These are phyloP conservation scores for Drosophila demipolita DNA, from an alignment of 2,888 invertebrate genomes.

Conservation along the genomic window DNA sequence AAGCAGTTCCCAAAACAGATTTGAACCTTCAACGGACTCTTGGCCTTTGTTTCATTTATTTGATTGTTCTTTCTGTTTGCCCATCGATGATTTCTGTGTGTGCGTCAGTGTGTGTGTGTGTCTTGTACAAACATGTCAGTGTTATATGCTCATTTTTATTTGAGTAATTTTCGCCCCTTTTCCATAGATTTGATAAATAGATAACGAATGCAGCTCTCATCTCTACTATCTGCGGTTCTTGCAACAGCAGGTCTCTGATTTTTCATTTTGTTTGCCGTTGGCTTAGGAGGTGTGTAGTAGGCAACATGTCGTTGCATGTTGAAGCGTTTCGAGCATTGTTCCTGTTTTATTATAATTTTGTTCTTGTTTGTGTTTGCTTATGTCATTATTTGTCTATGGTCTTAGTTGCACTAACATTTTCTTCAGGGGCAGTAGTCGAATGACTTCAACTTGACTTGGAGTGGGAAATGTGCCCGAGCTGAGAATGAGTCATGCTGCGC, in stretches of 20 bases:
- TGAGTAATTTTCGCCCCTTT: conserved; percentile 77
- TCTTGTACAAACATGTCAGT: conserved; percentile 77
- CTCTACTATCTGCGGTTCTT: conserved; percentile 22
- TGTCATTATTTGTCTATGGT: conserved; percentile 72
- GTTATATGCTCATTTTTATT: conserved; percentile 57
- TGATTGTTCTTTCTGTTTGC: conserved; percentile 76
- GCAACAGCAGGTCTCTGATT: conserved; percentile 43
- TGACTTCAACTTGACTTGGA: conserved; percentile 32
- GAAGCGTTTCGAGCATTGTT: neutral
- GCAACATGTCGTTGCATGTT: conserved; percentile 55
- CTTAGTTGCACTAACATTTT: conserved; percentile 78
- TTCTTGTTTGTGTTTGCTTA: conserved; percentile 35
- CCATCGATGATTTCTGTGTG: conserved; percentile 51
- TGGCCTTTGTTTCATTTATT: conserved; percentile 79
- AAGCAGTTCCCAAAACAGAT: conserved; percentile 50
- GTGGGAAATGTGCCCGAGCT: conserved; percentile 20
- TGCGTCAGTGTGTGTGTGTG: conserved; percentile 26
- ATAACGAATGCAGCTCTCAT: conserved; percentile 50
- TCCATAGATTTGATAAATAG: conserved; percentile 62
- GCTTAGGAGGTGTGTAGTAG: conserved; percentile 28
- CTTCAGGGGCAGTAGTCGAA: conserved; percentile 68
- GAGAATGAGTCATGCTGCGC: conserved; percentile 51
- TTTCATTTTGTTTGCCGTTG: conserved; percentile 22
- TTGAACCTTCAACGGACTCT: conserved; percentile 64
- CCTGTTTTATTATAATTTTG: neutral